A percentile compares a stretch with the other conserved stretches of the same genome.
Evolutionary conservation across 2,888 invertebrate genomes (phyloP).

Genomic region (Orthonevra nobilis): DNA sequence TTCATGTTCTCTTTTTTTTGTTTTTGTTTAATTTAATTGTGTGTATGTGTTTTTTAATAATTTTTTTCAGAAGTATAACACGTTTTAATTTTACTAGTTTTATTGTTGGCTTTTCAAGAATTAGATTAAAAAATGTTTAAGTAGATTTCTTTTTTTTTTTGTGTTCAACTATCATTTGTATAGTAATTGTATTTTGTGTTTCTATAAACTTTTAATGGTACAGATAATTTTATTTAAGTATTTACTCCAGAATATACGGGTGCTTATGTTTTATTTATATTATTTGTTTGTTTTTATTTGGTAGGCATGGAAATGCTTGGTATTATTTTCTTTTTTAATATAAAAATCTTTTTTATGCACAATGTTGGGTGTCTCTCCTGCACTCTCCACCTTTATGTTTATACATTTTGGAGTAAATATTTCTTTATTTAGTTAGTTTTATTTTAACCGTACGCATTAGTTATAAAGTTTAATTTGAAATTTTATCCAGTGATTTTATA

Average conservation of each 20-base stretch:
- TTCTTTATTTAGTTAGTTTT: too few relatives aligned
- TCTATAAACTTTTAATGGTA: too few relatives aligned
- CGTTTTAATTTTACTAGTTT: slow-evolving; percentile 43
- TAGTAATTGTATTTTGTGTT: slow-evolving; percentile 15
- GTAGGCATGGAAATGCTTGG: slow-evolving; percentile 33
- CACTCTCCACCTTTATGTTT: slow-evolving; percentile 12
- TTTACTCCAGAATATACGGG: slow-evolving; percentile 51
- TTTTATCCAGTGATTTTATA: neutral
- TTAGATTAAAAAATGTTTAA: slow-evolving; percentile 36
- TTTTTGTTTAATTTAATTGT: slow-evolving; percentile 57
- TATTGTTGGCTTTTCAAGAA: slow-evolving; percentile 70
- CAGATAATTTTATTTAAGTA: slow-evolving; percentile 17
- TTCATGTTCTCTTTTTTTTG: slow-evolving; percentile 32
- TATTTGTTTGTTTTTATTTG: slow-evolving; percentile 9
- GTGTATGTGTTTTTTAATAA: slow-evolving; percentile 52
- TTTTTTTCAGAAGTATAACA: slow-evolving; percentile 65
- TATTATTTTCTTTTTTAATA: slow-evolving; percentile 26
- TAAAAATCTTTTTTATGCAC: slow-evolving; percentile 38
- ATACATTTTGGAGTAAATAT: slow-evolving; percentile 49
- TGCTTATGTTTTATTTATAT: too few relatives aligned
- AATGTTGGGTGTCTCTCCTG: slow-evolving; percentile 4
- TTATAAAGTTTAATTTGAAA: slow-evolving; percentile 6
- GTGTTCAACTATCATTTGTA: slow-evolving; percentile 55
- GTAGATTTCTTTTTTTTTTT: slow-evolving; percentile 49
- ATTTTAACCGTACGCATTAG: neutral